These are phyloP conservation scores for Brachionus sp. DNA, from an alignment of 1,140 invertebrate genomes.

Conservation along the genomic window DNA sequence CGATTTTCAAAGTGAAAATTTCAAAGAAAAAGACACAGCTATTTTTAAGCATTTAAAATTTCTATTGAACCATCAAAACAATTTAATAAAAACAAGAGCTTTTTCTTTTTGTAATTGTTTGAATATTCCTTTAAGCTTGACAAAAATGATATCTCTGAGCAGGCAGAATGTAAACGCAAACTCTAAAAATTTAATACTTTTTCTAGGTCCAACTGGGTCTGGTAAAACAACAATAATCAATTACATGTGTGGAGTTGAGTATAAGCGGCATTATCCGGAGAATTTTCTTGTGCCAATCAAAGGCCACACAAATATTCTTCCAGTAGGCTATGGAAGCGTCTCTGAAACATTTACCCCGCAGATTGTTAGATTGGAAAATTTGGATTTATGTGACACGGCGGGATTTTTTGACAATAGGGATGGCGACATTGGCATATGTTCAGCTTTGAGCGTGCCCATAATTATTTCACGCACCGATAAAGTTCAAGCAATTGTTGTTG, in stretches of 20 bases:
- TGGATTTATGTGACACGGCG: not conserved
- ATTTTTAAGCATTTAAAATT: not conserved
- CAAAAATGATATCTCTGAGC: not conserved
- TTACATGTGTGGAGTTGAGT: not conserved
- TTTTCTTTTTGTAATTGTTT: not conserved
- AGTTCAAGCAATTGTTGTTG: slow-evolving; percentile 5
- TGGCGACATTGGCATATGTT: not conserved
- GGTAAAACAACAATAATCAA: not conserved
- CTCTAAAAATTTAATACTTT: not conserved
- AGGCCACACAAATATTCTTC: not conserved
- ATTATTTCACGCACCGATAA: not conserved
- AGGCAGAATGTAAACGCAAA: not conserved
- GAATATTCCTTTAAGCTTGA: not conserved
- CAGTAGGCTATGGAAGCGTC: not conserved
- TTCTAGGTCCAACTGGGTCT: not conserved
- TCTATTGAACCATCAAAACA: not conserved
- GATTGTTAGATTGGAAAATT: not conserved
- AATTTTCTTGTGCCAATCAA: not conserved
- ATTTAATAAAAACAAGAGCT: not conserved
- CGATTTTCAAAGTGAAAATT: not conserved
- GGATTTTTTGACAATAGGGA: not conserved
- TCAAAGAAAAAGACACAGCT: not conserved
- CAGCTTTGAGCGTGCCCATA: not conserved
- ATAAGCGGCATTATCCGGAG: not conserved
- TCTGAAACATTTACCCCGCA: not conserved